These are phyloP conservation scores for Moxostoma hubbsi DNA, from an alignment of 2,797 vertebrate genomes.

Conservation along the genomic window DNA sequence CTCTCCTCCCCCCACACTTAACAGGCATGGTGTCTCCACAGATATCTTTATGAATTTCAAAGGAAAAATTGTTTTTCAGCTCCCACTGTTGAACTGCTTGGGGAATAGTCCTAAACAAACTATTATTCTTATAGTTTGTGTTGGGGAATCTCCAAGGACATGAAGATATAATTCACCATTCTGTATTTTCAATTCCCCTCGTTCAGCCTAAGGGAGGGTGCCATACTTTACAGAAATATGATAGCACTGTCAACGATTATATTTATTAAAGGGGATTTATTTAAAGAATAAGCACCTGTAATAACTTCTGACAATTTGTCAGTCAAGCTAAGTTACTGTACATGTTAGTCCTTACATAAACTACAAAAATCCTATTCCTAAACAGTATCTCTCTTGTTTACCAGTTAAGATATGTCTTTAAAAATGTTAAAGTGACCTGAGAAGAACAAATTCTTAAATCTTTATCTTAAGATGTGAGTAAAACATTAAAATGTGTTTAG, in stretches of 20 bases:
- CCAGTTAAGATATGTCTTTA: neutral
- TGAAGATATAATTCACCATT: neutral
- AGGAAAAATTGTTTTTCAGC: conserved; percentile 59
- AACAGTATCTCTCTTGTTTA: neutral
- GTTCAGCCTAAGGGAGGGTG: conserved; percentile 3
- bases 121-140: neutral
- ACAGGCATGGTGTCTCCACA: neutral
- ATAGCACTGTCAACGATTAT: neutral
- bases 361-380: neutral
- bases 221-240: neutral
- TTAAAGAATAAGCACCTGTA: neutral
- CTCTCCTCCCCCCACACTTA: conserved; percentile 22
- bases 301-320: neutral
- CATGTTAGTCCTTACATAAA: no score
- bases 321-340: neutral
- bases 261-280: neutral
- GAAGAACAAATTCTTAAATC: no score
- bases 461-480: no score
- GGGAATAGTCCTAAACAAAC: neutral
- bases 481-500: no score
- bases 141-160: neutral
- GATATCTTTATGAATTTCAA: conserved; percentile 20
- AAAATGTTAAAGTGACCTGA: neutral
- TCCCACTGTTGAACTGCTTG: conserved; percentile 11
- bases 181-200: neutral